Evolutionary conservation across 2,888 invertebrate species (phyloP), one percentile per base, ranked within the genome.

Genomic region (Lymantria monacha): DNA sequence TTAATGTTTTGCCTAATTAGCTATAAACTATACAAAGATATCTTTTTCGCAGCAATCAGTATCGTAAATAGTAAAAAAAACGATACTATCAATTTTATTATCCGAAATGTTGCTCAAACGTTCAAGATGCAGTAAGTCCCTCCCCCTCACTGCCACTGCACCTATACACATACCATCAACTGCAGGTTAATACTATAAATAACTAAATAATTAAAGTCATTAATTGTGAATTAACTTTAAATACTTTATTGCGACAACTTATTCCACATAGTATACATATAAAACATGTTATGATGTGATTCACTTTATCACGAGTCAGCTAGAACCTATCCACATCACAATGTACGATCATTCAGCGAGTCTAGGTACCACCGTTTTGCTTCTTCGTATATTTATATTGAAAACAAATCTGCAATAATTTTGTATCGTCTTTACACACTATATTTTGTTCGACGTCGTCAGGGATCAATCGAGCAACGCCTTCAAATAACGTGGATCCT

Each of bases 181-280:
- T 66, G 66, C 69, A 76, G 78, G 79, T 72, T 10, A 72, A 76
- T 79, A 79, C 72, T 70, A 77, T 75, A 73, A 76, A 69, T 33
- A 71, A 72, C 78, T 78, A 83, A 79, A 67, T 60, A 66, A 87
- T 86, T 81, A 88, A 91, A 91, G 81, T 84, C 86, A 81, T 79
- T 74, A 74, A 74, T 76, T 82, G 81, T 83, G 79, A 87, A 87
- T 85, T 86, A 88, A 87, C 87, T 89, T 90, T 88, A 90, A 90
- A 91, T 90, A 90, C 89, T 91, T 91, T 91, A 91, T 91, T 91
- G 88, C 83, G 90, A 90, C 86, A 91, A 90, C 90, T 90, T 89
- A 89, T 86, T 85, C 87, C 89, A 90, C 86, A 88, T 86, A 87
- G 87, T 89, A 88, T 87, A 90, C 87, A 90, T 90, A 88, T 84